phyloP scores from a whole-genome alignment of 2,113 vertebrate genomes.

The Cryptoleucopteryx plumbea region DNA sequence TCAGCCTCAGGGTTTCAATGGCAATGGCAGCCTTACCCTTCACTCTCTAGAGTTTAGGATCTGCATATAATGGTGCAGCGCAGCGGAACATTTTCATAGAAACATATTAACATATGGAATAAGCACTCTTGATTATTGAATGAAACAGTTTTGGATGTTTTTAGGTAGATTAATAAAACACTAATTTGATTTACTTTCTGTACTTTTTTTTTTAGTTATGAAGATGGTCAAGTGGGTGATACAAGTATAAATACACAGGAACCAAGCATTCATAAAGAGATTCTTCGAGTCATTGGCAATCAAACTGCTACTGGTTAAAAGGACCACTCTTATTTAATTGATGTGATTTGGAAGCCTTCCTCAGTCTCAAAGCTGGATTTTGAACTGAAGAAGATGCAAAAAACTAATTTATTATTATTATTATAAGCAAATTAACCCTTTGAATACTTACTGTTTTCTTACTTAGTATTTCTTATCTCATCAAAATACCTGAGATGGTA shows the following conservation, averaged over 20 bases:
- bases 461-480: constrained; percentile 77
- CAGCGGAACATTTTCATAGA: background rate
- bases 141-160: background rate
- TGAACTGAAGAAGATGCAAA: constrained; percentile 79
- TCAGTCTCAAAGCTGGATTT: constrained; percentile 86
- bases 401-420: constrained; percentile 72
- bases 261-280: constrained; percentile 84
- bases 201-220: constrained; percentile 75
- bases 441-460: constrained; percentile 79
- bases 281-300: constrained; percentile 89
- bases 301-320: constrained; percentile 89
- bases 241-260: constrained; percentile 90
- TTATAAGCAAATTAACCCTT: constrained; percentile 72
- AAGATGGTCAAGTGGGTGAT: constrained; percentile 89
- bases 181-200: constrained; percentile 24
- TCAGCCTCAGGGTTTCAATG: background rate
- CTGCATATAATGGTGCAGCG: background rate
- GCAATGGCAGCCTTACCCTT: background rate
- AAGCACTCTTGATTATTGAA: background rate
- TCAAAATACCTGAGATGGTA: constrained; percentile 70
- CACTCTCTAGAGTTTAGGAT: background rate
- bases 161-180: background rate
- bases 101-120: background rate
- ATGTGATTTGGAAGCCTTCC: constrained; percentile 70
- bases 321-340: constrained; percentile 60